Base-by-base conservation (phyloP, 2,888 invertebrate species). In the Diplazon laetatorius region DNA sequence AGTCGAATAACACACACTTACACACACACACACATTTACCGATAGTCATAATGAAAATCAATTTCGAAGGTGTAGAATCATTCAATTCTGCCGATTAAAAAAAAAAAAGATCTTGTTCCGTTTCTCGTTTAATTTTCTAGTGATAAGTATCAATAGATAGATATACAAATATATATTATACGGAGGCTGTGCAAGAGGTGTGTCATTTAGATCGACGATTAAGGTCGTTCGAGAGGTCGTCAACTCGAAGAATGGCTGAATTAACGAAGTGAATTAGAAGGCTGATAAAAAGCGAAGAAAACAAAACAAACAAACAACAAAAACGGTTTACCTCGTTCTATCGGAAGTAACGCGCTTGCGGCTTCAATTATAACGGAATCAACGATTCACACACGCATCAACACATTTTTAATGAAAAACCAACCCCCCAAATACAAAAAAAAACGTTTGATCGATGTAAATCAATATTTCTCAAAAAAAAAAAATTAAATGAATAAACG, bases 371-470 rank as follows among this genome's bases (percentile, higher is more conserved):
- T n/a, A 46, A 70, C 20, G 9, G 14, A 76, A 62, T 62, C 30
- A 62, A 48, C 62, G 68, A 59, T 50, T 39, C 46, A 59, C 30
- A 59, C 52, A 48, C 59, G 39, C 12, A 35, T 44, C 6, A 55
- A 55, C 1, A 68, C 20, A 20, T 18, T 16, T 39, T 39, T 37
- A n/a, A 44, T 50, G 14, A 16, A 65, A 37, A 76, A 25, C 39
- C 8, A 10, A 42, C 42, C n/a, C 22, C 10, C 42, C n/a, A n/a
- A n/a, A 25, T 30, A 55, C 9, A 30, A 3, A 71, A 22, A 52
- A 30, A 63, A 30, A 30, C 6, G 76, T 81, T 82, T 65, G 80
- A 81, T 84, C 74, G 78, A 83, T 87, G 87, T 87, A 87, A 86
- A 85, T 87, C 85, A 83, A 84, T 84, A 85, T 81, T 77, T 81